Conservation (phyloP, 1,140 invertebrate species). For the Polypedilum pembai region DNA sequence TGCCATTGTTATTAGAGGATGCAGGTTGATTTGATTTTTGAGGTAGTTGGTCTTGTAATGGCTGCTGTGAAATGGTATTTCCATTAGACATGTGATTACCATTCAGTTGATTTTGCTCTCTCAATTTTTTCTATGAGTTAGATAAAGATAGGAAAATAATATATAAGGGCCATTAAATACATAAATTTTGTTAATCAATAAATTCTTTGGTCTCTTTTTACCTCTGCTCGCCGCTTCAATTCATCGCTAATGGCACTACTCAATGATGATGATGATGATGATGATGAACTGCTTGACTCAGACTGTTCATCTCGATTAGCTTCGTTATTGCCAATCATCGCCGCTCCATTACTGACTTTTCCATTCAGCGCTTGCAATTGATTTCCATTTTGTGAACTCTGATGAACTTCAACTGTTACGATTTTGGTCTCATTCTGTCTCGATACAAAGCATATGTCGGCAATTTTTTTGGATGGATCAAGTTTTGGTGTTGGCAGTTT, state of each 20-base stretch:
- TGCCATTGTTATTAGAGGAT: conserved; percentile 41
- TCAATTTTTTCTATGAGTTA: conserved; percentile 29
- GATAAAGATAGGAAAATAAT: not conserved
- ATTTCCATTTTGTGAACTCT: conserved; percentile 37
- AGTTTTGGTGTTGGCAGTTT: not conserved
- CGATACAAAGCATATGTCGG: conserved; percentile 37
- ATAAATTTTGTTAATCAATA: no score
- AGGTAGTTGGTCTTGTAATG: conserved; percentile 29
- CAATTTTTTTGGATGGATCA: conserved; percentile 31
- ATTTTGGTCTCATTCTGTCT: conserved; percentile 49
- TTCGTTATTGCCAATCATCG: not conserved
- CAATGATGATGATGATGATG: conserved; percentile 35
- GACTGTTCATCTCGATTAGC: not conserved
- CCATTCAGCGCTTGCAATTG: conserved; percentile 9
- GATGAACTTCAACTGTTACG: conserved; percentile 55
- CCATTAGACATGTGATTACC: not conserved
- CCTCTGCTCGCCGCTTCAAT: conserved; percentile 52
- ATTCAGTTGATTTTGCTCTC: conserved; percentile 25
- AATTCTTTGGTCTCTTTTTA: conserved; percentile 36
- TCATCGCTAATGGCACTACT: conserved; percentile 52
- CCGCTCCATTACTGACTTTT: not conserved
- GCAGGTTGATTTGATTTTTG: not conserved
- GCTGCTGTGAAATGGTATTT: conserved; percentile 27
- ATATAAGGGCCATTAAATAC: not conserved
- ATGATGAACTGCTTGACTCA: not conserved